Evolutionary conservation across 2,797 vertebrate species (phyloP).

Genomic region (Limosa lapponica): DNA sequence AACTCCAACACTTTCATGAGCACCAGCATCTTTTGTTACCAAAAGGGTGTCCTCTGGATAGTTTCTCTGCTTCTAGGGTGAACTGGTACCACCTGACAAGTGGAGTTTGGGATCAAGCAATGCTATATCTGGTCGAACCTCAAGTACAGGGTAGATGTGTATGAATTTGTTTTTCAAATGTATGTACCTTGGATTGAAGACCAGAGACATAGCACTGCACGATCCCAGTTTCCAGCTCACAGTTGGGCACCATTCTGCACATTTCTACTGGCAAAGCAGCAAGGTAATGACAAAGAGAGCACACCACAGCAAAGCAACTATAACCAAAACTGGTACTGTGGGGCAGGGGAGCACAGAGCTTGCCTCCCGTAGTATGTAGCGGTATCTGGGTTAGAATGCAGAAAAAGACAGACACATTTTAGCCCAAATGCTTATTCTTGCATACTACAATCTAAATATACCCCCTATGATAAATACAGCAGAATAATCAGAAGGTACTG

Average conservation of each 20-base stretch:
- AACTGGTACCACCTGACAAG: neutral
- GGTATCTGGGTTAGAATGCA: neutral
- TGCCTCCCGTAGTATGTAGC: neutral
- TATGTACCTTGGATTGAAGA: neutral
- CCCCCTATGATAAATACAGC: neutral
- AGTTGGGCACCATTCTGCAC: neutral
- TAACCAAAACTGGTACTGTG: neutral
- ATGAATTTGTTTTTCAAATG: rapidly evolving
- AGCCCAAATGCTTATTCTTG: slow-evolving; percentile 23
- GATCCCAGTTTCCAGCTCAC: neutral
- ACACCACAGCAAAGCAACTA: neutral
- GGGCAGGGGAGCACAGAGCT: neutral
- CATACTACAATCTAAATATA: slow-evolving; percentile 24
- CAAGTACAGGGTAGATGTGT: rapidly evolving
- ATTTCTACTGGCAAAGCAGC: neutral
- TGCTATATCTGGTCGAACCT: neutral
- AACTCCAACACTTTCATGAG: rapidly evolving
- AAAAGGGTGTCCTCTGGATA: neutral
- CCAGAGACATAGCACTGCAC: neutral
- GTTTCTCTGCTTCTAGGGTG: neutral
- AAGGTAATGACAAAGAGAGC: neutral
- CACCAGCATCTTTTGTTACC: neutral
- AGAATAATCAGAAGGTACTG: slow-evolving; percentile 26
- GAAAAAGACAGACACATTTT: neutral
- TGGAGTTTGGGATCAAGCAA: neutral